Evolutionary conservation across 2,797 vertebrate genomes (phyloP), one percentile per base, ranked within the genome.

Genomic region (Coreius guichenoti): DNA sequence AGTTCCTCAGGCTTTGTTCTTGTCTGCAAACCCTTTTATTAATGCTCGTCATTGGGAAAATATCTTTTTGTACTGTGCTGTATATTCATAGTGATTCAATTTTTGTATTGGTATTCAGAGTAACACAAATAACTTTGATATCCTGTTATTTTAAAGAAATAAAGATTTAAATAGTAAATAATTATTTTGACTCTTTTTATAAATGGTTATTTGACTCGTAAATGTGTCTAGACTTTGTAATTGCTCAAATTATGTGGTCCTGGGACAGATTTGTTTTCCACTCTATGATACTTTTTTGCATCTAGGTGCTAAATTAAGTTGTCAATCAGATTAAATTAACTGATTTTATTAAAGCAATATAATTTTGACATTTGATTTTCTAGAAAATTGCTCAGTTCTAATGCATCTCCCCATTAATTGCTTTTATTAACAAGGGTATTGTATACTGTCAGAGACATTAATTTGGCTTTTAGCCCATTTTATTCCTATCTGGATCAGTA

Each of bases 71-170:
- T 94, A 94, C 94, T 97, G 87, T 92, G 94, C 93, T 96, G 95
- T 96, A 95, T 96, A 96, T 96, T 95, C 96, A 94, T 96, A 96
- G 94, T 93, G 93, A 95, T 92, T 92, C 92, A 93, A 51, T 87
- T 86, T 94, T 95, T 95, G 90, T 95, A 95, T 90, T 93, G 94
- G 90, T 94, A 94, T 94, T 94, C 97, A 96, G 97, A 92, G 96
- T 95, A 96, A 96, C 91, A 93, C 92, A 95, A 94, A 90, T 90
- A 91, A 91, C 94, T 97, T 97, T 97, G 95, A 95, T 95, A 96
- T 94, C 91, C 82, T 95, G 95, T 96, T 97, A 97, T 98, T 98
- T 98, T 97, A 97, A 97, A 92, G 91, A 97, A 98, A 99, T 99
- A 99, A 99, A 99, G 95, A 95, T 96, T 96, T 94, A 93, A 87